phyloP scores from a whole-genome alignment of 1,140 invertebrate species.

The Monochamus saltuarius region DNA sequence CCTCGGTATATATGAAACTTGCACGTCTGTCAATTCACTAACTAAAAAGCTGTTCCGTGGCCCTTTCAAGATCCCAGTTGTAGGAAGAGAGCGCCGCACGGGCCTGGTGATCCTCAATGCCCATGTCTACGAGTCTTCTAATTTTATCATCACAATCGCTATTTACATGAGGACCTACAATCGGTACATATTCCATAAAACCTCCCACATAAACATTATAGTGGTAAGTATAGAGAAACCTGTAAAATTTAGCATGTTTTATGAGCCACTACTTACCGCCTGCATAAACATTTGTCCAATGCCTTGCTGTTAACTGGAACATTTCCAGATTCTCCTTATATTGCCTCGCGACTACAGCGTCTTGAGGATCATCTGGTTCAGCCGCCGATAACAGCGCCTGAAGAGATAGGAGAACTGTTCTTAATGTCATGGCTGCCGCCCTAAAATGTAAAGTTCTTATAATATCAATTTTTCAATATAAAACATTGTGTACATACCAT shows the following conservation, averaged over 20 bases:
- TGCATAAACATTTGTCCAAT: slow-evolving; percentile 96
- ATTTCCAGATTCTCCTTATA: slow-evolving; percentile 87
- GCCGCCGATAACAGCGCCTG: slow-evolving; percentile 90
- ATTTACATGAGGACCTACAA: slow-evolving; percentile 67
- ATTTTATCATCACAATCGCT: slow-evolving; percentile 81
- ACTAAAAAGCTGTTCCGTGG: slow-evolving; percentile 86
- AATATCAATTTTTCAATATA: neutral
- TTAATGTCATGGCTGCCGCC: slow-evolving; percentile 98
- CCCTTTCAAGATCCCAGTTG: slow-evolving; percentile 86
- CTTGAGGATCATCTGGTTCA: slow-evolving; percentile 95
- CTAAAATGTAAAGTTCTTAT: slow-evolving; percentile 49
- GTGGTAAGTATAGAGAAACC: no score
- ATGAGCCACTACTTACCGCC: no score
- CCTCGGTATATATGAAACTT: no score
- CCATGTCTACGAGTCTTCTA: slow-evolving; percentile 81
- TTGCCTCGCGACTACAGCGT: slow-evolving; percentile 96
- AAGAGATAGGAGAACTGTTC: slow-evolving; percentile 91
- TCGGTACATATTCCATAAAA: neutral
- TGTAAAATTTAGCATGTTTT: no score
- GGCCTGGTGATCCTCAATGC: slow-evolving; percentile 80
- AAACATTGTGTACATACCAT: slow-evolving; percentile 64
- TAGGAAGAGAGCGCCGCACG: slow-evolving; percentile 83
- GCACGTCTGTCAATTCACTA: slow-evolving; percentile 56
- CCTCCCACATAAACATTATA: no score
- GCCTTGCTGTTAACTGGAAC: slow-evolving; percentile 85